Conservation (phyloP, 2,888 invertebrate genomes). For the Drosophila paucipuncta region DNA sequence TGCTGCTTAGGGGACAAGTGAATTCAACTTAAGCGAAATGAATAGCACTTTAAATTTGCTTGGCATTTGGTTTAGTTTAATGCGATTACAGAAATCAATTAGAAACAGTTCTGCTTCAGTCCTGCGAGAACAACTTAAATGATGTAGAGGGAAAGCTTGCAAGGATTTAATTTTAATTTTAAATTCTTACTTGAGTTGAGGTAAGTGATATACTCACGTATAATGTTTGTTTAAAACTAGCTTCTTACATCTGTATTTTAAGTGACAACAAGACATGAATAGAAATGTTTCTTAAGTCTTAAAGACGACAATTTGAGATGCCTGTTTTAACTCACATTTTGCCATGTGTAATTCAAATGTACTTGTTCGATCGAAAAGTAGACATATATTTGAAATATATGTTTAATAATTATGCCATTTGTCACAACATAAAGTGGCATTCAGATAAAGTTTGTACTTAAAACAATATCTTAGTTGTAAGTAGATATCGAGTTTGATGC, state of each 20-base stretch:
- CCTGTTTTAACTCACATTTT: background rate
- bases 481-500: background rate
- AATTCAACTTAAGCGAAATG: conserved; percentile 27
- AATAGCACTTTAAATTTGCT: conserved; percentile 28
- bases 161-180: background rate
- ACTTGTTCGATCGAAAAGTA: background rate
- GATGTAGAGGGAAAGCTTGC: background rate
- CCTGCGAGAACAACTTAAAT: background rate
- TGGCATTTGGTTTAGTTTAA: background rate
- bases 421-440: background rate
- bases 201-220: background rate
- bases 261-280: too few species aligned
- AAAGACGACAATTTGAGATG: background rate
- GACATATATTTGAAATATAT: background rate
- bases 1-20: conserved; percentile 21
- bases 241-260: background rate
- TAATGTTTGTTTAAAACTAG: background rate
- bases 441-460: background rate
- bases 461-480: background rate
- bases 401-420: background rate
- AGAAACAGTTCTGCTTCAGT: background rate
- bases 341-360: background rate
- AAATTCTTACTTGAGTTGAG: background rate
- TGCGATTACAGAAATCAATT: background rate
- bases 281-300: too few species aligned